Evolutionary conservation across 2,888 invertebrate genomes (phyloP), one percentile per base, ranked within the genome.

Genomic region (Sarcophaga carnaria): DNA sequence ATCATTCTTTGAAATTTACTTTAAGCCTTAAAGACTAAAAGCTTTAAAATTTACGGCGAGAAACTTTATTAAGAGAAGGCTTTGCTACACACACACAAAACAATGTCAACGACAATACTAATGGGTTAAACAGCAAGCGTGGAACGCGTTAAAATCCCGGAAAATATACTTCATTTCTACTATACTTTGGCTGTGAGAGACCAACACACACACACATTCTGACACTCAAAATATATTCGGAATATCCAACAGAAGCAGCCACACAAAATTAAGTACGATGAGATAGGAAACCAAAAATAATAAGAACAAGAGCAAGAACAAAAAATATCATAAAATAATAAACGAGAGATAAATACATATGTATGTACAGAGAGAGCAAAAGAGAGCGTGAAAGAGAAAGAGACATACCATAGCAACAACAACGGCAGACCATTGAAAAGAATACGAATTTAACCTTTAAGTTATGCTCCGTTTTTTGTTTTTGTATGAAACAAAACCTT

Each of bases 401-500:
- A 62, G 10, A 62, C 1, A 62, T 20, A 62, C n/a, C 47, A 10
- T 14, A 14, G 54, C n/a, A 70, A 67, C 4, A 54, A 54, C 54
- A 70, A 14, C 12, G 5, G 66, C 54, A 25, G 62, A 27, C 45
- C 4, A 64, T 4, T 63, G 45, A 8, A 72, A 20, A 78, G 47
- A 75, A 78, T 2, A 82, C 78, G 66, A 85, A 85, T 85, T 85
- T 82, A 85, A 82, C 79, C 75, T 85, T 79, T 79, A 75, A 54
- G 17, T 14, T 14, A 1, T 2, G 54, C 17, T 54, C 17, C 12
- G 4, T 54, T 54, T 17, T 4, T 5, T 54, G 14, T 54, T 4
- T 54, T 54, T 54, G 12, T 54, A 17, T 54, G 17, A 54, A 54
- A 54, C 54, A 37, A 82, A 82, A 54, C 5, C 54, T 17, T 54